These are phyloP conservation scores for Enteromius anoplus DNA, from an alignment of 2,797 vertebrate species.

Conservation along the genomic window DNA sequence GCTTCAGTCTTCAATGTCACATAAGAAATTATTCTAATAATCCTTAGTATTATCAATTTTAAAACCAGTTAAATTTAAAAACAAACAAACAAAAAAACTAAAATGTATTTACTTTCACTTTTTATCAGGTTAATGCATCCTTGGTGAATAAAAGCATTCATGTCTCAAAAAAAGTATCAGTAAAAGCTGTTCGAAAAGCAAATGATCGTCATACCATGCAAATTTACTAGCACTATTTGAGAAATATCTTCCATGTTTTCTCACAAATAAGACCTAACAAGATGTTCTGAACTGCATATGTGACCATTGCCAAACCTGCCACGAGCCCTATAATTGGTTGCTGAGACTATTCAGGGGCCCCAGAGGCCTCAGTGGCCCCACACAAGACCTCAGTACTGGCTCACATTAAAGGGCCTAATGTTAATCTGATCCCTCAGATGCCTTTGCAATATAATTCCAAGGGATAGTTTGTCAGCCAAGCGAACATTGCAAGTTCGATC, in stretches of 20 bases:
- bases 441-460: background rate
- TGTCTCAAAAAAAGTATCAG: background rate
- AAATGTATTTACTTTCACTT: background rate
- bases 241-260: background rate
- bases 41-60: background rate
- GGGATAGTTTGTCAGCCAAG: background rate
- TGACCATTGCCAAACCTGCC: background rate
- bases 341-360: background rate
- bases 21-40: background rate
- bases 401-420: conserved; percentile 1
- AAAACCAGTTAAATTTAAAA: background rate
- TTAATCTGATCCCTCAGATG: conserved; percentile 12
- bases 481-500: background rate
- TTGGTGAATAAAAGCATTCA: background rate
- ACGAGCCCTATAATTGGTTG: background rate
- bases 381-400: conserved; percentile 3
- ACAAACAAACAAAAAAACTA: no score
- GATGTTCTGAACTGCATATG: background rate
- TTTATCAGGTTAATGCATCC: background rate
- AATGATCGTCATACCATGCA: background rate
- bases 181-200: background rate
- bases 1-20: background rate
- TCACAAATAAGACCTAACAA: background rate
- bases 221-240: background rate
- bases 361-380: background rate